Percentiles rank a stretch among this genome's conserved stretches.
Evolutionary conservation across 2,797 vertebrate species (phyloP).

Genomic region (Bryconaethiops microstoma): DNA sequence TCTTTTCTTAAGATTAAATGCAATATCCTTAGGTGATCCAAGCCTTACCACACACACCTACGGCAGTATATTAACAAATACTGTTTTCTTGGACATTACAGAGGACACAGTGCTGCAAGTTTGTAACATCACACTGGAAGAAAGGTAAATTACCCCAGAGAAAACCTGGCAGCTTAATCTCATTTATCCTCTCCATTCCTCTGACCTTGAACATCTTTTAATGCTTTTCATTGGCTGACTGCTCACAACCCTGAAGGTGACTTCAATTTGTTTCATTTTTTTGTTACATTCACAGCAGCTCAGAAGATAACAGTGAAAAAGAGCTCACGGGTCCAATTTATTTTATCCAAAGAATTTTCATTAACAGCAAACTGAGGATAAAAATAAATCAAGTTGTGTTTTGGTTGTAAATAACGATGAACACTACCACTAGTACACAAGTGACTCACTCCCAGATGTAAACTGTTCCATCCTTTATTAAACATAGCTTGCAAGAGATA

Average conservation of each 20-base stretch:
- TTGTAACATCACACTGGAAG: background rate
- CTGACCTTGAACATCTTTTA: background rate
- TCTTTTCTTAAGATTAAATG: background rate
- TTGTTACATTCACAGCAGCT: background rate
- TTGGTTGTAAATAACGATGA: background rate
- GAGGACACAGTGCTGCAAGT: background rate
- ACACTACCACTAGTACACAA: slow-evolving; percentile 4
- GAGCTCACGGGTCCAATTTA: background rate
- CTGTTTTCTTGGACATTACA: background rate
- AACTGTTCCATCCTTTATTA: slow-evolving; percentile 99
- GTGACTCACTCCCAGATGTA: slow-evolving; percentile 73
- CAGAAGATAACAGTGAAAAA: background rate
- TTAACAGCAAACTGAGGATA: background rate
- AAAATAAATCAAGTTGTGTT: background rate
- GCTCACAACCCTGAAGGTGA: background rate
- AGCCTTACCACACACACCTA: background rate
- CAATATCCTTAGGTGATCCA: background rate
- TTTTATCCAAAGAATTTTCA: no score
- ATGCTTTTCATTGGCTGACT: background rate
- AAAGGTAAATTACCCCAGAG: slow-evolving; percentile 12
- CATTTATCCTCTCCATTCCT: background rate
- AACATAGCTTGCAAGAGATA: slow-evolving; percentile 99
- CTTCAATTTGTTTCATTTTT: background rate
- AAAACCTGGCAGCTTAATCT: background rate
- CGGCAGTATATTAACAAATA: background rate